Base-by-base conservation (phyloP, 2,797 vertebrate genomes). In the Arctocebus calabarensis region DNA sequence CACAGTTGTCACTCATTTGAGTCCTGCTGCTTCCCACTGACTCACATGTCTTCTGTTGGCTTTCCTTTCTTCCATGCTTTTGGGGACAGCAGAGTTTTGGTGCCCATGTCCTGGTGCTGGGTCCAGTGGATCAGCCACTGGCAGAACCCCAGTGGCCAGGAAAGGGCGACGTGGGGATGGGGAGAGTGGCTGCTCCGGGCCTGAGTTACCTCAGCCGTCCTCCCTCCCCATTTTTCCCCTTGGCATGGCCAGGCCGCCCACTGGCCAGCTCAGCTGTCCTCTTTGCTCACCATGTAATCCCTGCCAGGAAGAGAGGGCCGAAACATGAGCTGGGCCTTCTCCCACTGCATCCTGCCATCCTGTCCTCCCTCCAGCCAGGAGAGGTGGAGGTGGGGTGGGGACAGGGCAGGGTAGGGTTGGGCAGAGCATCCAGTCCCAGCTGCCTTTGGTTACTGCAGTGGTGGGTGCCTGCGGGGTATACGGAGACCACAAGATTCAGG, bases 241-340 rank as follows among this genome's bases (percentile, higher is more conserved):
- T 62, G 0, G 61, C 86, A n/a, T 23, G 68, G 83, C 91, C 0
- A 9, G 57, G 94, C 91, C 52, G 9, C 95, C 92, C 97, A 97
- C 95, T 94, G 97, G 97, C 97, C 97, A 97, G 95, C 96, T 96
- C 97, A 98, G 97, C 97, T 98, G 97, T 97, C 90, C 82, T 95
- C 48, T 91, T 95, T 91, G 84, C 48, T 92, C 75, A 87, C 94
- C 86, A 68, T 4, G 79, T 95, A 97, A 97, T 96, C 95, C 87
- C 89, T 91, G 96, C 97, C 97, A 98, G 97, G 94, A 96, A 97
- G 93, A 96, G 91, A 83, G 71, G 84, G 90, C 87, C 40, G 97
- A 97, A 98, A 98, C 87, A 78, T 95, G 97, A 98, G 91, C 97
- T 1, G 10, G 82, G 88, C 70, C 84, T 90, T 85, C 96, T 97